Conservation (phyloP, 2,113 vertebrate species). For the Picathartes gymnocephalus region DNA sequence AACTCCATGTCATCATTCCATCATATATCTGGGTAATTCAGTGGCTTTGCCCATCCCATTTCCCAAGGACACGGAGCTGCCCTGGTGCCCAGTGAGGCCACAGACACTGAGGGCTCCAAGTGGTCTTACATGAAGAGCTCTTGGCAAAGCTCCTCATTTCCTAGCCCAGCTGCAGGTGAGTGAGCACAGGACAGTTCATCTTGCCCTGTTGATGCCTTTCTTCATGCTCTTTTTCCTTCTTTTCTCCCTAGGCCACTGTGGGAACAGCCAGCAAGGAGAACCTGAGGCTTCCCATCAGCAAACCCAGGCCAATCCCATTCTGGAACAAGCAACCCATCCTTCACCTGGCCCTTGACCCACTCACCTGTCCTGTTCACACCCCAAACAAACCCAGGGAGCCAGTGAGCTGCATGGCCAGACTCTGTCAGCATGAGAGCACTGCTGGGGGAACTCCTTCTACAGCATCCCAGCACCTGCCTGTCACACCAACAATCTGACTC, state of each 20-base stretch:
- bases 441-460: background rate
- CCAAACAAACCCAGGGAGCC: background rate
- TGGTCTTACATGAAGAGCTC: background rate
- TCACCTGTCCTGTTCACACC: background rate
- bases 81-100: fast-evolving
- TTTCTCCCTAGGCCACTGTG: background rate
- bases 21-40: background rate
- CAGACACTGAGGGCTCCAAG: background rate
- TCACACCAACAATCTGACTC: background rate
- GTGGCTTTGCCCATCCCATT: background rate
- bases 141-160: background rate
- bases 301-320: background rate
- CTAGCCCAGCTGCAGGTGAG: background rate
- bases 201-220: background rate
- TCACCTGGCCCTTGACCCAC: background rate
- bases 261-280: background rate
- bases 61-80: background rate
- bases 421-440: background rate
- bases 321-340: background rate
- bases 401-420: background rate
- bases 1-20: background rate
- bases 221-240: background rate
- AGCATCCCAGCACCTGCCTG: background rate
- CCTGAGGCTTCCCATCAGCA: background rate
- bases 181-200: background rate